These are phyloP conservation scores for Emydura subglobosa DNA, from an alignment of 2,113 vertebrate genomes.

Conservation along the genomic window DNA sequence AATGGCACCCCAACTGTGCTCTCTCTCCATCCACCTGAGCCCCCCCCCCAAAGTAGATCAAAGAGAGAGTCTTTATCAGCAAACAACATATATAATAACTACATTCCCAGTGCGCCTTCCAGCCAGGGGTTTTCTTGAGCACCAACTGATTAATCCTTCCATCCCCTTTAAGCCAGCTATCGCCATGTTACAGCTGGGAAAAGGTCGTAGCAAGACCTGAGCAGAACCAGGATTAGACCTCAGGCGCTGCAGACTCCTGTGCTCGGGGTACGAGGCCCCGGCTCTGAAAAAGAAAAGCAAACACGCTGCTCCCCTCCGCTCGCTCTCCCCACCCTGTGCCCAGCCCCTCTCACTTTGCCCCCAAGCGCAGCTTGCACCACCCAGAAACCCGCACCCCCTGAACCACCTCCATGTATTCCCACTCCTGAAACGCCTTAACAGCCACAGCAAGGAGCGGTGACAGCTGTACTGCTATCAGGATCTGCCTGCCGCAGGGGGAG, in stretches of 20 bases:
- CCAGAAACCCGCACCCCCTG: not conserved
- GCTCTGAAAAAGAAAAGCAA: not conserved
- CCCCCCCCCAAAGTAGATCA: not conserved
- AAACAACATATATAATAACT: not conserved
- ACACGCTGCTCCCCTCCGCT: not conserved
- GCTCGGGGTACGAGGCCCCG: not conserved
- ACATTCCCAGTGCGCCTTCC: not conserved
- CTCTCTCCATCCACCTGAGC: not conserved
- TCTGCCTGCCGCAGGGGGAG: not conserved
- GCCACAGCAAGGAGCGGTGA: not conserved
- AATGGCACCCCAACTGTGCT: not conserved
- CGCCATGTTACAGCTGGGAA: not conserved
- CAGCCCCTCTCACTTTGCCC: not conserved
- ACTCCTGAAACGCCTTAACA: not conserved
- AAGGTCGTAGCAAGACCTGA: not conserved
- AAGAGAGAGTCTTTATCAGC: not conserved
- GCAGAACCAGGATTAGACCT: not conserved
- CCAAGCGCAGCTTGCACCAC: not conserved
- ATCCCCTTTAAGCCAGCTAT: constrained; percentile 21
- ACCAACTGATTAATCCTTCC: not conserved
- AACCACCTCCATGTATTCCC: not conserved
- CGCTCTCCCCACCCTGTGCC: not conserved
- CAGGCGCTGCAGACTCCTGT: not conserved
- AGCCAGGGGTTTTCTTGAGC: not conserved
- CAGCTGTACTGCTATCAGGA: not conserved